Conservation (phyloP, 2,888 invertebrate species). For the Scotopteryx bipunctaria region DNA sequence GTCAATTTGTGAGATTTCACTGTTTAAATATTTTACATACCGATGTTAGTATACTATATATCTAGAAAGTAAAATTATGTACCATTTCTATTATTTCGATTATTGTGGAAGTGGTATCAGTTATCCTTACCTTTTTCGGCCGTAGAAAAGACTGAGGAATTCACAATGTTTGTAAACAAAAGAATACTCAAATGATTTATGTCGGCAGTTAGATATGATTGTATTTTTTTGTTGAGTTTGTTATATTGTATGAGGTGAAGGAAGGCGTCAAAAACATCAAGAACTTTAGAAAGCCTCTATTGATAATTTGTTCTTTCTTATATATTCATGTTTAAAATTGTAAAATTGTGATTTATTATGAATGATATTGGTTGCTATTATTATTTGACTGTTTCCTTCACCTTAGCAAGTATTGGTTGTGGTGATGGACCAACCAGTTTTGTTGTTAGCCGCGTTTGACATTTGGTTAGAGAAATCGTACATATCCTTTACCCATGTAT, state of each 20-base stretch:
- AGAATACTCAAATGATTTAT: conserved; percentile 72
- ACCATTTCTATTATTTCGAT: conserved; percentile 59
- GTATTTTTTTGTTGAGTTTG: conserved; percentile 56
- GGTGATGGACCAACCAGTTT: conserved; percentile 72
- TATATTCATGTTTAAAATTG: too few species aligned
- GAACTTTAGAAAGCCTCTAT: too few species aligned
- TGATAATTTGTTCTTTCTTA: too few species aligned
- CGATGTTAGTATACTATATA: conserved; percentile 76
- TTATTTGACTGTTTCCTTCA: conserved; percentile 4
- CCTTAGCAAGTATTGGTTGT: conserved; percentile 66
- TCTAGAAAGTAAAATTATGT: conserved; percentile 63
- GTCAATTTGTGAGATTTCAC: conserved; percentile 59
- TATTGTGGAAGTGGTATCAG: conserved; percentile 50
- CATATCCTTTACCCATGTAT: conserved; percentile 68
- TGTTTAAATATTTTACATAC: conserved; percentile 79
- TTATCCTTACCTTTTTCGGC: conserved; percentile 63
- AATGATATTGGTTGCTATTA: background rate
- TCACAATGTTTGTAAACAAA: conserved; percentile 59
- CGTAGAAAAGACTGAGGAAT: conserved; percentile 80
- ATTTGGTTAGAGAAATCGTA: conserved; percentile 73
- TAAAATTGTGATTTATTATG: too few species aligned
- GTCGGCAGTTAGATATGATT: conserved; percentile 60
- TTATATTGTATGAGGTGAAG: conserved; percentile 38
- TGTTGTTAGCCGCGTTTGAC: conserved; percentile 50
- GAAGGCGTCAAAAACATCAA: conserved; percentile 2